phyloP scores from a whole-genome alignment of 2,113 vertebrate genomes.

The Corydoras sp. region DNA sequence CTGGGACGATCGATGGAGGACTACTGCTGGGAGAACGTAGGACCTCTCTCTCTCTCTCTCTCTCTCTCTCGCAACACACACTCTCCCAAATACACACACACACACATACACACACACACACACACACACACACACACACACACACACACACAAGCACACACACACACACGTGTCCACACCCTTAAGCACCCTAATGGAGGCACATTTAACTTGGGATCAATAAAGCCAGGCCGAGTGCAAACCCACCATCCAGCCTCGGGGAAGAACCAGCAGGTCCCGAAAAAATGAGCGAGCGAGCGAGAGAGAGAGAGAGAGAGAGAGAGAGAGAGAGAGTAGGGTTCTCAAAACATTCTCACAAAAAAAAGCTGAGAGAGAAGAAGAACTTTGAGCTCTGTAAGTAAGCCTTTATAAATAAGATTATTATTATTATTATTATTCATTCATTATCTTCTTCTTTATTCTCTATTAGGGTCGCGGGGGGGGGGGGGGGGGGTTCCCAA shows the following conservation, averaged over 20 bases:
- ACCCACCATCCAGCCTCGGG: constrained; percentile 17
- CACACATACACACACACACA: constrained; percentile 58
- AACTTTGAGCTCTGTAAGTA: no score
- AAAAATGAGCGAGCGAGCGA: background rate
- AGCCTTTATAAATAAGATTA: no score
- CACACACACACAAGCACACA: constrained; percentile 30
- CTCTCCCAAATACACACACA: constrained; percentile 51
- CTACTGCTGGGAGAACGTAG: constrained; percentile 82
- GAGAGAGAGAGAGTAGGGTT: no score
- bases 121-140: constrained; percentile 39
- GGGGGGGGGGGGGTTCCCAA: no score
- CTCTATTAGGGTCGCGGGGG: no score
- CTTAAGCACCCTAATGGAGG: constrained; percentile 89
- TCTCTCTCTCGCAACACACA: constrained; percentile 63
- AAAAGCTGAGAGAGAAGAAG: no score
- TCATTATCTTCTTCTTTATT: no score
- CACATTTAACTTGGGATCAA: constrained; percentile 65
- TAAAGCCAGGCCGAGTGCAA: constrained; percentile 65
- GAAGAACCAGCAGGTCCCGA: constrained; percentile 15
- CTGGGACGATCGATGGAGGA: constrained; percentile 91
- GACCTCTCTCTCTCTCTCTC: constrained; percentile 68
- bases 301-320: background rate
- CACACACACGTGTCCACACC: constrained; percentile 66
- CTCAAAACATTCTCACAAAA: no score
- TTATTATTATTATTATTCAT: no score